Conservation (phyloP, 2,113 vertebrate species). For the Chinchilla lanigera region DNA sequence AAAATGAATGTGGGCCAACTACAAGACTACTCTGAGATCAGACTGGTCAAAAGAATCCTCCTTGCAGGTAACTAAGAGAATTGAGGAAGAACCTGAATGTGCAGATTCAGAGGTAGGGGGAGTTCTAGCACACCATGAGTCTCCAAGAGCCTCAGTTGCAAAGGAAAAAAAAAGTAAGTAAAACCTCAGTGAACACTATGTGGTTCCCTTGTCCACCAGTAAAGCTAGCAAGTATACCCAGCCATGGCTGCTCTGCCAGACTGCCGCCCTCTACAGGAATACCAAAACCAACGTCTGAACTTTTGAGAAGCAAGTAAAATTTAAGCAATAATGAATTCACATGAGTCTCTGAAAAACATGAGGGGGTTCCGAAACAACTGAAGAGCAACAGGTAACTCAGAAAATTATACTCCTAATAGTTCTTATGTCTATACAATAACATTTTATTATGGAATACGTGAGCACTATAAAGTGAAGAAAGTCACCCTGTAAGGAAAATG, state of each 20-base stretch:
- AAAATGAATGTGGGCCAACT: neutral
- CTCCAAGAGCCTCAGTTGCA: neutral
- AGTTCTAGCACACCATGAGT: neutral
- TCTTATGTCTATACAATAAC: neutral
- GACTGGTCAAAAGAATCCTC: neutral
- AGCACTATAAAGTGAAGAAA: neutral
- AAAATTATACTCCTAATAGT: neutral
- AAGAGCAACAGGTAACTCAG: neutral
- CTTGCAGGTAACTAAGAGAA: neutral
- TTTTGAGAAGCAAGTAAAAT: neutral
- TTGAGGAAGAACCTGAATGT: neutral
- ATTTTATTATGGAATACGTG: fast-evolving
- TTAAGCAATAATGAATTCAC: neutral
- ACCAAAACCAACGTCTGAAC: neutral
- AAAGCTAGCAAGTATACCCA: neutral
- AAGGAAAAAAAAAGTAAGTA: neutral
- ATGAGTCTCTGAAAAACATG: neutral
- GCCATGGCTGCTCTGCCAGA: neutral
- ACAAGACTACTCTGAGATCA: neutral
- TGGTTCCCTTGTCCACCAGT: neutral
- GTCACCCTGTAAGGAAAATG: neutral
- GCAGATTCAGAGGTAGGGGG: neutral
- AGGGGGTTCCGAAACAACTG: neutral
- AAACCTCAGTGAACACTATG: neutral
- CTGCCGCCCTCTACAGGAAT: neutral